Evolutionary conservation across 2,113 vertebrate genomes (phyloP).

Genomic region (Ranitomeya variabilis): DNA sequence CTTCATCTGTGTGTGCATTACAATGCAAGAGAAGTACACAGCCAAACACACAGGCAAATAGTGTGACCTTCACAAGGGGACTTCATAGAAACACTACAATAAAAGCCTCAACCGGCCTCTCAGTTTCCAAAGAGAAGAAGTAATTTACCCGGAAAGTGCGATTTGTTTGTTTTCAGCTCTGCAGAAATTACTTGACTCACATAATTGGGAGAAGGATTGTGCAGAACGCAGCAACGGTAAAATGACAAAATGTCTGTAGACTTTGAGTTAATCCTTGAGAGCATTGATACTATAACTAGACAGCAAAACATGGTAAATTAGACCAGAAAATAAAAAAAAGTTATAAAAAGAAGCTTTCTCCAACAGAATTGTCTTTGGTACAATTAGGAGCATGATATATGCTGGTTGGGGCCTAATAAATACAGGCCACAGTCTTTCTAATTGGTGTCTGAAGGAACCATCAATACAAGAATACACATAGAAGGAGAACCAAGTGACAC

Average conservation of each 20-base stretch:
- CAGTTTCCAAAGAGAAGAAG: not conserved
- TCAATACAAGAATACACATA: not conserved
- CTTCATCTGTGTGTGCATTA: slow-evolving; percentile 39
- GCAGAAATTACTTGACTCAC: slow-evolving; percentile 6
- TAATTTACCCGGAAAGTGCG: not conserved
- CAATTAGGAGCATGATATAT: not conserved
- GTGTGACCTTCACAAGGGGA: slow-evolving; percentile 54
- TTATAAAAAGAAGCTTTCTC: not conserved
- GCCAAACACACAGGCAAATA: slow-evolving; percentile 34
- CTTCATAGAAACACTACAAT: slow-evolving; percentile 30
- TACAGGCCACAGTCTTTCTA: not conserved
- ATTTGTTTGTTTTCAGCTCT: slow-evolving; percentile 10
- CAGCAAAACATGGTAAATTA: slow-evolving; percentile 4
- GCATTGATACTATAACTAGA: not conserved
- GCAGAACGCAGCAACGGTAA: not conserved
- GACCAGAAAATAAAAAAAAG: not conserved
- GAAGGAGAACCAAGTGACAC: not conserved
- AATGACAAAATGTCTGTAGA: not conserved
- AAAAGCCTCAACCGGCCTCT: not conserved
- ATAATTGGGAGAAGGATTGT: slow-evolving; percentile 10
- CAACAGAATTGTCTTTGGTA: not conserved
- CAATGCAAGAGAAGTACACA: slow-evolving; percentile 50
- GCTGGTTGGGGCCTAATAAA: not conserved
- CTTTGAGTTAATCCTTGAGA: slow-evolving; percentile 15
- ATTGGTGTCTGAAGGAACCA: not conserved